Evolutionary conservation across 2,113 vertebrate species (phyloP), one percentile per base, ranked within the genome.

Genomic region (Zapus hudsonius): DNA sequence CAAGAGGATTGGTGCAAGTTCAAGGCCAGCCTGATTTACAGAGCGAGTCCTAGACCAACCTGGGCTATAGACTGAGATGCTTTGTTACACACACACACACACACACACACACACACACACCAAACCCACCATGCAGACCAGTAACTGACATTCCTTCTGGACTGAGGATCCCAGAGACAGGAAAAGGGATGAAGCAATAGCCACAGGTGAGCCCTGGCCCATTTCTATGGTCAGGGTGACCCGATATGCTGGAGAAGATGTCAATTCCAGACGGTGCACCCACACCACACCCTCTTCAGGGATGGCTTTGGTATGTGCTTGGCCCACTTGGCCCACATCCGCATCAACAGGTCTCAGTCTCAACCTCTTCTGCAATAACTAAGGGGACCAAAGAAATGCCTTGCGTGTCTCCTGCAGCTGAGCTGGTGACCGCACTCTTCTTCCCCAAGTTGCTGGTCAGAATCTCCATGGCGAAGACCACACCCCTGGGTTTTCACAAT

Each of bases 361-460:
- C 25, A 1, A 1, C 27, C 84, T 84, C 42, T 44, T 82, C 31
- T n/a, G 33, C 57, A 52, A 15, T 2, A n/a, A 31, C 29, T 10
- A 29, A 15, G 82, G 59, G 8, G 16, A 79, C 15, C 23, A 25
- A 78, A 57, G 33, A 86, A n/a, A 29, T 0, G 13, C 27, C 29
- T 76, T n/a, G 67, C 3, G 55, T 47, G n/a, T 52, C 70, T 22
- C 4, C 0, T 20, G 5, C 29, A 17, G 31, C 52, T 44, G 6
- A 27, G 52, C 40, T 13, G 33, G 6, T 0, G 1, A 33, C 16
- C 69, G 27, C 0, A 0, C 31, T 29, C 44, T 9, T 61, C 55
- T 4, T 52, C 29, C 61, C 52, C 6, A 2, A 20, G 16, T 7
- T 40, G 33, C 63, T 23, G 33, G 23, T 20, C 1, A 16, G 2